phyloP scores from a whole-genome alignment of 2,113 vertebrate species.

The Scopus umbretta region DNA sequence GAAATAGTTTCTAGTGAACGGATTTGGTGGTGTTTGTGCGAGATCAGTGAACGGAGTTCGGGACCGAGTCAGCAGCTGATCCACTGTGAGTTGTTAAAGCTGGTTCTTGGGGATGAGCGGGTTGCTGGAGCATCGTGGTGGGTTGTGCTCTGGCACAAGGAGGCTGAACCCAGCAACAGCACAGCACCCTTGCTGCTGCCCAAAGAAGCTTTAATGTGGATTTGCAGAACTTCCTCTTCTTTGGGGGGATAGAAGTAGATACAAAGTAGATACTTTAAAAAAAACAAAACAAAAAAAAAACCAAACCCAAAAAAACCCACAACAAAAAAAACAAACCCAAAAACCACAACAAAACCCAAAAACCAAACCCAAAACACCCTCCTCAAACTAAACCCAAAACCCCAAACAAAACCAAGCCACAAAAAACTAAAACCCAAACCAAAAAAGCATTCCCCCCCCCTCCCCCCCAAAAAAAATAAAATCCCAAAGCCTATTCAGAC shows the following conservation, averaged over 20 bases:
- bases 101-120: not conserved
- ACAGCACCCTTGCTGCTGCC: not conserved
- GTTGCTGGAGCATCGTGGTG: not conserved
- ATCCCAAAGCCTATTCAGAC: not conserved
- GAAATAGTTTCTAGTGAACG: not conserved
- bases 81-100: rapidly evolving
- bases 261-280: not conserved
- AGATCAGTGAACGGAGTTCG: not conserved
- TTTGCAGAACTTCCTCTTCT: not conserved
- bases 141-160: not conserved
- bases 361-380: no score
- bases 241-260: not conserved
- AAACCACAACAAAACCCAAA: not conserved
- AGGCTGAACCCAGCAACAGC: not conserved
- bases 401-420: not conserved
- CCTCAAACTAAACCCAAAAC: not conserved
- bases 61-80: not conserved
- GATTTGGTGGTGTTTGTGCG: not conserved
- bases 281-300: not conserved
- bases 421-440: not conserved
- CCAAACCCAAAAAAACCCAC: not conserved
- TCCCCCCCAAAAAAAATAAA: not conserved
- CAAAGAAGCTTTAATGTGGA: not conserved
- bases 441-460: not conserved
- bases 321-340: not conserved